Evolutionary conservation across 2,888 invertebrate genomes (phyloP).

Genomic region (Tipula confusa): DNA sequence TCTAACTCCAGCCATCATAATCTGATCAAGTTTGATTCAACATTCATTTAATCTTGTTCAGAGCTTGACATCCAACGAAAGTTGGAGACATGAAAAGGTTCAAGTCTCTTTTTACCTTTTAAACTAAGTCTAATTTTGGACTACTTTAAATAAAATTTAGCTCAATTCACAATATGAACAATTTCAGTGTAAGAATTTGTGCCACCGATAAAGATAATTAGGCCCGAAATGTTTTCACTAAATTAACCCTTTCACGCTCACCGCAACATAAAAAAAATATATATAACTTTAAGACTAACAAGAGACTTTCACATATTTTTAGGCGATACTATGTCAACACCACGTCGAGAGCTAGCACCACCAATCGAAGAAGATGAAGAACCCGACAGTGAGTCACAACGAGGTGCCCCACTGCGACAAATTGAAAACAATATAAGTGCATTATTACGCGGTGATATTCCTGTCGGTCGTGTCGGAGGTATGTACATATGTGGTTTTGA

Average conservation of each 20-base stretch:
- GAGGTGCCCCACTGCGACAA: slow-evolving; percentile 63
- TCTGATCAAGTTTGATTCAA: no score
- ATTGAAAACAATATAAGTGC: slow-evolving; percentile 70
- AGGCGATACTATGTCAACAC: slow-evolving; percentile 47
- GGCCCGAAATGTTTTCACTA: not conserved
- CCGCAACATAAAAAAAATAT: not conserved
- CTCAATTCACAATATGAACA: no score
- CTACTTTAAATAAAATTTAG: no score
- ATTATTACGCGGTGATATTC: slow-evolving; percentile 54
- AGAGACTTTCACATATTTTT: not conserved
- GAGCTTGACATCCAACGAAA: no score
- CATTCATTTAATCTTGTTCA: no score
- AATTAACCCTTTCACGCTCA: not conserved
- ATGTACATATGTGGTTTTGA: slow-evolving; percentile 34
- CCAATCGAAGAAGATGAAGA: slow-evolving; percentile 68
- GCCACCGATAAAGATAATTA: no score
- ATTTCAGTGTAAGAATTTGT: not conserved
- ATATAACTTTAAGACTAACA: not conserved
- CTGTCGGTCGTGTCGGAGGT: slow-evolving; percentile 43
- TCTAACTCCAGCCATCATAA: no score
- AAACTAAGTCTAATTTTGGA: no score
- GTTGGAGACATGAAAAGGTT: no score
- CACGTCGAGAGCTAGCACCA: slow-evolving; percentile 62
- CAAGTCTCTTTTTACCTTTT: no score
- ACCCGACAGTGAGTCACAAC: slow-evolving; percentile 58